Conservation (phyloP, 2,113 vertebrate genomes). For the Percopsis transmontana region DNA sequence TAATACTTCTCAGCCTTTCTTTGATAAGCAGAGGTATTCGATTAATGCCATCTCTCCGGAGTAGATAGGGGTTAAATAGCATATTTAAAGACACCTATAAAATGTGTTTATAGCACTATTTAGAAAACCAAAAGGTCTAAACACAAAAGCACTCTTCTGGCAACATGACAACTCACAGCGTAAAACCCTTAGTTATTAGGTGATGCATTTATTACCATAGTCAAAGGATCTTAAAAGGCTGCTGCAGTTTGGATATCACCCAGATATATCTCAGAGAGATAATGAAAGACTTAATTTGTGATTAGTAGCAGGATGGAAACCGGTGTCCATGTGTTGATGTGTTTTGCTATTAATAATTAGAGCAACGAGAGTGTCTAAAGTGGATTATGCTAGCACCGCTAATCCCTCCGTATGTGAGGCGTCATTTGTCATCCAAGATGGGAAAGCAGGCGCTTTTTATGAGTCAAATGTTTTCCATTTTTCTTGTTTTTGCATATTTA, state of each 20-base stretch:
- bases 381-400: slow-evolving; percentile 61
- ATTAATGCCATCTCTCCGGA: too few species aligned
- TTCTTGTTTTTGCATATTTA: neutral
- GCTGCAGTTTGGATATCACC: slow-evolving; percentile 26
- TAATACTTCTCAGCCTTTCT: too few species aligned
- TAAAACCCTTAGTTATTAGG: too few species aligned
- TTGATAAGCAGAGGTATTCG: too few species aligned
- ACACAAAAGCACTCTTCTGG: too few species aligned
- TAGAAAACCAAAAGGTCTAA: too few species aligned
- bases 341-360: slow-evolving; percentile 68
- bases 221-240: slow-evolving; percentile 32
- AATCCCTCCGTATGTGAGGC: slow-evolving; percentile 27
- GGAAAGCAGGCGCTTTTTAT: neutral
- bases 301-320: slow-evolving; percentile 48
- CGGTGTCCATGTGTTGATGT: slow-evolving; percentile 54
- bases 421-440: slow-evolving; percentile 11
- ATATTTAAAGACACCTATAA: too few species aligned
- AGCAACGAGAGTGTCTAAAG: slow-evolving; percentile 56
- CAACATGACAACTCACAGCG: too few species aligned
- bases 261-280: slow-evolving; percentile 55
- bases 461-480: neutral
- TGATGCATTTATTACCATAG: slow-evolving; percentile 23
- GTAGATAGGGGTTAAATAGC: too few species aligned
- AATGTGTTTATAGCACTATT: too few species aligned
- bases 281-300: slow-evolving; percentile 62